Percentiles rank a stretch among this genome's conserved stretches.
Evolutionary conservation across 2,888 invertebrate genomes (phyloP).

Genomic region (Coecobrya sp.): DNA sequence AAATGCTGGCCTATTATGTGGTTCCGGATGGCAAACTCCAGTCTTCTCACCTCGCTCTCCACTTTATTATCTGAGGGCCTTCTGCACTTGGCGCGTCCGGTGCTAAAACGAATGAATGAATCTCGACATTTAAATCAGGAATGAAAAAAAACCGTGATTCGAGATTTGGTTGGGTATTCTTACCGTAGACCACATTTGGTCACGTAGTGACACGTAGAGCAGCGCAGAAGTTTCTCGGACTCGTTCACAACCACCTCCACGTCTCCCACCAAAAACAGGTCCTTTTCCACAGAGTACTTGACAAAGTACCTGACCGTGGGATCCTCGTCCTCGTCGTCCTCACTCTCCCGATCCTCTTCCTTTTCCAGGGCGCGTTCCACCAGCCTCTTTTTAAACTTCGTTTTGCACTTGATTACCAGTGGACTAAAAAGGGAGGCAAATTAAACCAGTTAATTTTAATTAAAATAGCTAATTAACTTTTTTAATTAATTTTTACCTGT

Average conservation of each 20-base stretch:
- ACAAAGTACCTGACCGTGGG: background rate
- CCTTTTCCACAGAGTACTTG: background rate
- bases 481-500: too few species aligned
- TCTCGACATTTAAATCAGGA: too few species aligned
- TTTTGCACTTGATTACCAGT: slow-evolving; percentile 16
- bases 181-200: too few species aligned
- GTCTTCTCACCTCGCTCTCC: background rate
- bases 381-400: background rate
- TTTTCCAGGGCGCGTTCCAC: background rate
- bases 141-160: too few species aligned
- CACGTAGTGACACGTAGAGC: background rate
- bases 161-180: too few species aligned
- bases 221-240: background rate
- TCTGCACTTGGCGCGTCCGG: too few species aligned
- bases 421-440: background rate
- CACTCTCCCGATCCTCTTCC: background rate
- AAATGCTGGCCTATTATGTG: slow-evolving; percentile 8
- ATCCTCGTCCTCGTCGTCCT: background rate
- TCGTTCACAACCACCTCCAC: background rate
- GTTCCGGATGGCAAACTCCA: background rate
- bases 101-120: too few species aligned
- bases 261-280: background rate
- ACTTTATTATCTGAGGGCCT: too few species aligned
- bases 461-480: too few species aligned
- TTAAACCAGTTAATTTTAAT: too few species aligned